Evolutionary conservation across 2,888 invertebrate genomes (phyloP).

Genomic region (Leptogaster cylindrica): DNA sequence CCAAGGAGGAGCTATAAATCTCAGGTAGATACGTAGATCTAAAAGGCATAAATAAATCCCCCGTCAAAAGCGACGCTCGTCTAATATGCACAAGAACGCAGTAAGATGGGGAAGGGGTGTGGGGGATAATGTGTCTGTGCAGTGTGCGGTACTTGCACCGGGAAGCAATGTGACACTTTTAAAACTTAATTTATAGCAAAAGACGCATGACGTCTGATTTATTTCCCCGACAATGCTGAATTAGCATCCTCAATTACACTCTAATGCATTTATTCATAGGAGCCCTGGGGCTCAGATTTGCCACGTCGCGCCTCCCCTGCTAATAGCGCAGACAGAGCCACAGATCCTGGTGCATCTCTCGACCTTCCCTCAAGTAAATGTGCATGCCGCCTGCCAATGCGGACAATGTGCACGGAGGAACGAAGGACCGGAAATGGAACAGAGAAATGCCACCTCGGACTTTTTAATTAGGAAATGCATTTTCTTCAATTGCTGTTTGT

Average conservation of each 20-base stretch:
- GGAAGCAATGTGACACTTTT: slow-evolving; percentile 46
- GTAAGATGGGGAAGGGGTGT: slow-evolving; percentile 5
- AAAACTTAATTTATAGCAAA: slow-evolving; percentile 49
- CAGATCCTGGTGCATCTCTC: neutral
- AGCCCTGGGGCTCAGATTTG: neutral
- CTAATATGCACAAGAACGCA: slow-evolving; percentile 17
- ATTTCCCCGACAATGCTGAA: slow-evolving; percentile 48
- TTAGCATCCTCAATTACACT: slow-evolving; percentile 50
- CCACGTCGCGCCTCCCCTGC: neutral
- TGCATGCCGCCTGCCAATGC: neutral
- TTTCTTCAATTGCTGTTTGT: slow-evolving; percentile 43
- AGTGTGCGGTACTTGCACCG: neutral
- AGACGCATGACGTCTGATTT: slow-evolving; percentile 48
- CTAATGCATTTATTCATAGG: slow-evolving; percentile 49
- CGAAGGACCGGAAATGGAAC: slow-evolving; percentile 8
- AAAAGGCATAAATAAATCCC: slow-evolving; percentile 37
- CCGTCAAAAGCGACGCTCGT: slow-evolving; percentile 22
- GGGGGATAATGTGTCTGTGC: neutral
- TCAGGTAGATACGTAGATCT: slow-evolving; percentile 12
- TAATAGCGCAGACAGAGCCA: neutral
- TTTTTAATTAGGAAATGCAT: slow-evolving; percentile 47
- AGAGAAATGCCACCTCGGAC: slow-evolving; percentile 41
- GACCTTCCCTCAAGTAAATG: neutral
- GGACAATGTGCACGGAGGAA: neutral
- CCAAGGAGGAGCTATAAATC: slow-evolving; percentile 19